Evolutionary conservation across 2,113 vertebrate species (phyloP), one percentile per base, ranked within the genome.

Genomic region (Hiodon alosoides): DNA sequence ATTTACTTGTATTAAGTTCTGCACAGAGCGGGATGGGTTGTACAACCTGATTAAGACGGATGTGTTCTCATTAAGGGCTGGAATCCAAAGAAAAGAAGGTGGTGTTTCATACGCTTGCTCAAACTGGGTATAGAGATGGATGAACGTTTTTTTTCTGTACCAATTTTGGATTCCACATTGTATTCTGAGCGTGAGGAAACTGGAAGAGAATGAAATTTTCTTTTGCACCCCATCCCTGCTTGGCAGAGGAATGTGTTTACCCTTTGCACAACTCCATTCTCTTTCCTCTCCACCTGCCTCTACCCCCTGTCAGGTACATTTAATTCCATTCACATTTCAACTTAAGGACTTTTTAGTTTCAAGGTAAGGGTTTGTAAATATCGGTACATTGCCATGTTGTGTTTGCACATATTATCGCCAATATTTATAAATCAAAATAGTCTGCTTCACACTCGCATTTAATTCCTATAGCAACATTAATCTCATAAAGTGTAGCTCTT

Each of bases 11-110:
- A 47, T 59, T 54, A 59, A 64, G 51, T 51, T 54, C 55, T 54
- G 4, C 13, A 50, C 61, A 58, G 69, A 67, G 59, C 76, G 55
- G 78, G 79, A 81, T 78, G 75, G 79, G 67, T 67, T 31, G 48
- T 7, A 13, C 53, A 67, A 17, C 75, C 57, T 72, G 5, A n/a
- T 5, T 67, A 61, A 62, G 16, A 62, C 66, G 76, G 46, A 71
- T 50, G 72, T 66, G n/a, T 60, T 48, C 61, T 64, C 57, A 10
- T 52, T 68, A 71, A 67, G 17, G 47, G 54, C 57, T 51, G 66
- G 69, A 69, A 73, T 67, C 52, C 69, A 47, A 50, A 57, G 11
- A 72, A 75, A 31, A 5, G 53, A 5, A 76, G 61, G 73, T 55
- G 75, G 57, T 50, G 61, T 58, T 8, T 13, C 17, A n/a, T 6